These are phyloP conservation scores for Macquaria australasica DNA, from an alignment of 2,113 vertebrate genomes.

Conservation along the genomic window DNA sequence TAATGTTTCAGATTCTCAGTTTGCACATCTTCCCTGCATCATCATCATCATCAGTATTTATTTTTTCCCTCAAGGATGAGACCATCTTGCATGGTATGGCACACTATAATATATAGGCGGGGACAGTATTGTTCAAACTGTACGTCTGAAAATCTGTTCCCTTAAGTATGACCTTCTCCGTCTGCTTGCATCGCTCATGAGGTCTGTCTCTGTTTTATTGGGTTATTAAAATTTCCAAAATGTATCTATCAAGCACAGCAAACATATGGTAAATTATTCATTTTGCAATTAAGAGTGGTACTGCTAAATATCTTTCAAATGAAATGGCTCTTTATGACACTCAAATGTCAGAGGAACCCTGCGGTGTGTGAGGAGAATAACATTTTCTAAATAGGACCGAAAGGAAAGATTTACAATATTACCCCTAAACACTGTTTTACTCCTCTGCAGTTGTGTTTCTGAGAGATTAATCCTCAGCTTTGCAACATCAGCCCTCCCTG, in stretches of 20 bases:
- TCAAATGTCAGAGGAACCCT: conserved; percentile 24
- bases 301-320: background rate
- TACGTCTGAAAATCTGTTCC: background rate
- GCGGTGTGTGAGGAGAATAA: background rate
- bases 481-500: conserved; percentile 17
- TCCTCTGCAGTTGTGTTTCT: conserved; percentile 28
- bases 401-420: background rate
- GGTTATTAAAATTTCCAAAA: conserved; percentile 17
- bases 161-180: background rate
- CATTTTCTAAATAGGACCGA: background rate
- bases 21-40: background rate
- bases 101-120: background rate
- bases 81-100: background rate
- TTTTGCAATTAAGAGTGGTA: background rate
- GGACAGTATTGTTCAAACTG: background rate
- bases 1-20: background rate
- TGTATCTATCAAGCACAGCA: background rate
- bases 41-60: conserved; percentile 13
- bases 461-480: conserved; percentile 13
- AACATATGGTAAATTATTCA: conserved; percentile 31
- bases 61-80: conserved; percentile 16
- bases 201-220: conserved; percentile 3
- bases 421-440: background rate
- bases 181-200: background rate
- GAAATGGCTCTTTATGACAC: background rate